Evolutionary conservation across 2,888 invertebrate genomes (phyloP), one percentile per base, ranked within the genome.

Genomic region (Latrodectus elegans): DNA sequence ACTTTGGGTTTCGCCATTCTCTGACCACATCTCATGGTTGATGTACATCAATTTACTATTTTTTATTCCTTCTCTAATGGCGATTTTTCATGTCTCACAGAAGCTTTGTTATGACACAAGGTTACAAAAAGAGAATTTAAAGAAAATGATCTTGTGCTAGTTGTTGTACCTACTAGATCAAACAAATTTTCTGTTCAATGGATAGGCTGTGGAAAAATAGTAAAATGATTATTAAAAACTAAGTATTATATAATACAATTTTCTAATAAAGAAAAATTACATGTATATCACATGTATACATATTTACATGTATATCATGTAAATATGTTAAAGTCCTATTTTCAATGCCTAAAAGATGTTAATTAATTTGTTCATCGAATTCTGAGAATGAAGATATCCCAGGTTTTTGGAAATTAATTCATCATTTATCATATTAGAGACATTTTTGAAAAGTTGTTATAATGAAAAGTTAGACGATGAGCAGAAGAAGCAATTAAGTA

Each of bases 261-360:
- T 51, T 10, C 60, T 51, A 65, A 76, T 10, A 80, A 70, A 22
- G 80, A 77, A 4, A 67, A 53, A 26, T 22, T 22, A 6, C 77
- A 65, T 8, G 49, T 78, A 4, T 84, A 84, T 52, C 70, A 86
- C n/a, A n/a, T n/a, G n/a, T n/a, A n/a, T n/a, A n/a, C n/a, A n/a
- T n/a, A n/a, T n/a, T 22, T 22, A 6, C 77, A 65, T 8, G 49
- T 78, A 4, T 84, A 84, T 52, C 70, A 86, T 70, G 22, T 86
- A 11, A 80, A 75, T 38, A 75, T 80, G 80, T 22, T 22, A 22
- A 22, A 22, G 22, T 1, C 22, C 22, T 22, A 22, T 22, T 22
- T 22, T 22, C 22, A 74, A 14, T 9, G 68, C 26, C 67, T 60
- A 4, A 73, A 84, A 78, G 55, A 67, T 17, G 65, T 72, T 49